phyloP scores from a whole-genome alignment of 2,113 vertebrate genomes.

The Myxocyprinus asiaticus region DNA sequence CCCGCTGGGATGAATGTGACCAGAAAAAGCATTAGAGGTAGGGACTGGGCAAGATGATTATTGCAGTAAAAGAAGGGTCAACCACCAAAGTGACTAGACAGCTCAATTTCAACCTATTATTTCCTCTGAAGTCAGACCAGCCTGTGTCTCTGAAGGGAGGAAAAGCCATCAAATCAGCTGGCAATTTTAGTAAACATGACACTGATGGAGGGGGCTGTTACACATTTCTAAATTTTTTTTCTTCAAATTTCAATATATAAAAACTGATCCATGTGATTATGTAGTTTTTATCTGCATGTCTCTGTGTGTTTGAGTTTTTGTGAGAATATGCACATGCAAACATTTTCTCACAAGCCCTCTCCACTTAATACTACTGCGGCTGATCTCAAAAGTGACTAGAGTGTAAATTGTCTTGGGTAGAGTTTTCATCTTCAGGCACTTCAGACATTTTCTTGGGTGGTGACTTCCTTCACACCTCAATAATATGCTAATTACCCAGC shows the following conservation, averaged over 20 bases:
- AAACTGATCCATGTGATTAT: constrained; percentile 10
- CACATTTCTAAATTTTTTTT: neutral
- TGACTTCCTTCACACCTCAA: constrained; percentile 30
- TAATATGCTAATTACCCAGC: constrained; percentile 37
- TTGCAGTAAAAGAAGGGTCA: constrained; percentile 51
- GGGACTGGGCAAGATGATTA: constrained; percentile 44
- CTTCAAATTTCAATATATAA: neutral
- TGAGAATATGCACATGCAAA: neutral
- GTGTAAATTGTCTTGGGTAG: constrained; percentile 32
- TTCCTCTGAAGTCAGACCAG: constrained; percentile 9
- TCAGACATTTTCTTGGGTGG: constrained; percentile 43
- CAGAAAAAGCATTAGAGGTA: constrained; percentile 44
- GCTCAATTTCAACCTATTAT: constrained; percentile 52
- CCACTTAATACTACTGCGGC: constrained; percentile 25
- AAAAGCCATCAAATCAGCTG: constrained; percentile 28
- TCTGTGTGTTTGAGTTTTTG: neutral
- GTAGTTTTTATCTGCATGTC: neutral
- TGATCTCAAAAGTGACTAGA: constrained; percentile 8
- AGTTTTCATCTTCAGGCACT: constrained; percentile 34
- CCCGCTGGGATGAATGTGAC: neutral
- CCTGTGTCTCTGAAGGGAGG: constrained; percentile 5
- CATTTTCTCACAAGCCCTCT: constrained; percentile 41
- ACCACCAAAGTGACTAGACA: constrained; percentile 39
- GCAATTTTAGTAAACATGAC: constrained; percentile 28
- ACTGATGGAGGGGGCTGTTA: neutral